A percentile compares a stretch with the other conserved stretches of the same genome.
phyloP scores from a whole-genome alignment of 2,888 invertebrate genomes.

The Ypsolopha sequella region DNA sequence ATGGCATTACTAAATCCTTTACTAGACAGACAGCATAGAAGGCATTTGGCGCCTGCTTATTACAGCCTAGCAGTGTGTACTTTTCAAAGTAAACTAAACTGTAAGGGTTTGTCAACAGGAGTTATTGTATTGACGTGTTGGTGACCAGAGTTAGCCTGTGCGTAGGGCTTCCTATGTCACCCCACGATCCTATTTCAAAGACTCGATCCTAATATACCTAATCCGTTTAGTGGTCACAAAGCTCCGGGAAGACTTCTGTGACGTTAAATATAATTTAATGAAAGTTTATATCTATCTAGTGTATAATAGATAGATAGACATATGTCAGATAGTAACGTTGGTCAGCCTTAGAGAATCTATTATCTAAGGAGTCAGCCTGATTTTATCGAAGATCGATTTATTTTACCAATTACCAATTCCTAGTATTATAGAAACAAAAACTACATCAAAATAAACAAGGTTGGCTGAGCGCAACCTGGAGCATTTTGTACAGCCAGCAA shows the following conservation, averaged over 20 bases:
- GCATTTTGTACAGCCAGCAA: too few relatives aligned
- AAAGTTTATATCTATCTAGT: too few relatives aligned
- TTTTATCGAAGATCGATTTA: too few relatives aligned
- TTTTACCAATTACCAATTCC: too few relatives aligned
- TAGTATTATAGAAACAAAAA: too few relatives aligned
- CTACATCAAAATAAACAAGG: too few relatives aligned
- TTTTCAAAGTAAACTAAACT: not conserved
- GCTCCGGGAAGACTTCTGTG: not conserved
- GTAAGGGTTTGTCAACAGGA: not conserved
- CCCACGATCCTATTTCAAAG: constrained; percentile 26
- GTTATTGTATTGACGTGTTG: not conserved
- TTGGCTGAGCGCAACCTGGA: too few relatives aligned
- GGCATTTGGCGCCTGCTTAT: not conserved
- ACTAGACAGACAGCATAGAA: not conserved
- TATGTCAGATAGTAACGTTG: too few relatives aligned
- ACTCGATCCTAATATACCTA: not conserved
- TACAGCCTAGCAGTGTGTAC: not conserved
- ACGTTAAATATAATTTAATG: too few relatives aligned
- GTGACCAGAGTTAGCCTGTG: not conserved
- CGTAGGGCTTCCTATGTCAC: constrained; percentile 29
- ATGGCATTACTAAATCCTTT: not conserved
- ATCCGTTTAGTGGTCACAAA: not conserved
- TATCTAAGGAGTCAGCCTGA: too few relatives aligned
- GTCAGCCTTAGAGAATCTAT: too few relatives aligned
- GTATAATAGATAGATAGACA: too few relatives aligned